Percentiles rank a stretch among this genome's conserved stretches.
These are phyloP conservation scores for Montipora efflorescens DNA, from an alignment of 64 coral and sea anemone species.

Conservation along the genomic window DNA sequence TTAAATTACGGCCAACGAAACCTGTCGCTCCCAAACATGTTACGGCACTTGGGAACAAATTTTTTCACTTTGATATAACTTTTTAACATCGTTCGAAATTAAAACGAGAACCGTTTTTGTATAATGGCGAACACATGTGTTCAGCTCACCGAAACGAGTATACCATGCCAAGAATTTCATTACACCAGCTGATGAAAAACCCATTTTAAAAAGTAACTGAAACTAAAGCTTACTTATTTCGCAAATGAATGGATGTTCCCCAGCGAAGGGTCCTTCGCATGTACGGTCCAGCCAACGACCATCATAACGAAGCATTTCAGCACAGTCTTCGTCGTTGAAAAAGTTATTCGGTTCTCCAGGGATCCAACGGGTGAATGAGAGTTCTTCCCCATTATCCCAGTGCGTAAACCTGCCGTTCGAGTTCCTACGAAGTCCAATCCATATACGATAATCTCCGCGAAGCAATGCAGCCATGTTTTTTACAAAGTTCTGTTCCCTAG, in stretches of 20 bases:
- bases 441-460: background rate
- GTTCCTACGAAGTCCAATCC: constrained; percentile 32
- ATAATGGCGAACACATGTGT: too few species aligned
- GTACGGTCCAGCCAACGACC: constrained; percentile 1
- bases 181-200: background rate
- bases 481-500: background rate
- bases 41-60: too few species aligned
- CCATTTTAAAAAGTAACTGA: background rate
- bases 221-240: constrained; percentile 12
- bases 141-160: too few species aligned
- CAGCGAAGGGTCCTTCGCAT: background rate
- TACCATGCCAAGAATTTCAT: too few species aligned
- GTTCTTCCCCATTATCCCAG: constrained; percentile 31
- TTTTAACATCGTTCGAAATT: too few species aligned
- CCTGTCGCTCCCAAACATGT: too few species aligned
- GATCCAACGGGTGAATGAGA: background rate
- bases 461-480: background rate
- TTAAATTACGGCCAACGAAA: too few species aligned
- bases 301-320: constrained; percentile 7
- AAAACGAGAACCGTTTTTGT: too few species aligned
- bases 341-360: background rate
- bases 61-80: too few species aligned
- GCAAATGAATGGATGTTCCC: constrained; percentile 25
- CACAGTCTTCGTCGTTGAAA: constrained; percentile 14
- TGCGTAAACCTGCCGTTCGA: background rate